phyloP scores from a whole-genome alignment of 2,113 vertebrate genomes.

The Siniperca chuatsi region DNA sequence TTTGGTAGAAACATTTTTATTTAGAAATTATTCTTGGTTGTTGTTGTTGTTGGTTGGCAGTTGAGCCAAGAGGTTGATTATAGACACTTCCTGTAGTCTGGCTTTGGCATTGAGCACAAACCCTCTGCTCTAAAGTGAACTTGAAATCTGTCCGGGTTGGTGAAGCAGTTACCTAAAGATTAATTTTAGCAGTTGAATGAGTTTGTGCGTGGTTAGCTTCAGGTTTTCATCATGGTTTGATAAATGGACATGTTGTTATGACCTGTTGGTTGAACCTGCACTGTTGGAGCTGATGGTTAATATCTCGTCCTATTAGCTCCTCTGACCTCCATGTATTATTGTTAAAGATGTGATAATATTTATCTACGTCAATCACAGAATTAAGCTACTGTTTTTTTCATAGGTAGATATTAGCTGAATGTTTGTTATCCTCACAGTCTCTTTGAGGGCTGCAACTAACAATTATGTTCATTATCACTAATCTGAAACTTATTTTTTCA shows the following conservation, averaged over 20 bases:
- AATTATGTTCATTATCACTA: not conserved
- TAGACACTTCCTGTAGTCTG: not conserved
- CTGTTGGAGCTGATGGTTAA: too few relatives aligned
- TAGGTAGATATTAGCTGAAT: too few relatives aligned
- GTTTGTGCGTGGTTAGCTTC: not conserved
- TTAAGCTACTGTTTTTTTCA: too few relatives aligned
- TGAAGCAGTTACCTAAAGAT: too few relatives aligned
- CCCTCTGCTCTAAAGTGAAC: not conserved
- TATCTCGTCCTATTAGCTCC: too few relatives aligned
- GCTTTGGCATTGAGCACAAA: not conserved
- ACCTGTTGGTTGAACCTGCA: too few relatives aligned
- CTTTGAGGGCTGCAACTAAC: not conserved
- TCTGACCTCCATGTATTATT: too few relatives aligned
- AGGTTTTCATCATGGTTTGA: not conserved
- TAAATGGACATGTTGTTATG: too few relatives aligned
- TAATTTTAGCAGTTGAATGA: too few relatives aligned
- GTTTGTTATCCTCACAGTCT: not conserved
- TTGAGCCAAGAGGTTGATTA: not conserved
- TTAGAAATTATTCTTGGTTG: not conserved
- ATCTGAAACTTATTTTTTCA: not conserved
- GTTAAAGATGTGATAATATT: too few relatives aligned
- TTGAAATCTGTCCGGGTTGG: not conserved
- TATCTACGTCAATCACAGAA: too few relatives aligned
- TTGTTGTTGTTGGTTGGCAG: not conserved
- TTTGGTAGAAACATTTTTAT: not conserved